Percentiles rank a stretch among this genome's conserved stretches.
Evolutionary conservation across 1,140 invertebrate species (phyloP).

Genomic region (Venturia canescens): DNA sequence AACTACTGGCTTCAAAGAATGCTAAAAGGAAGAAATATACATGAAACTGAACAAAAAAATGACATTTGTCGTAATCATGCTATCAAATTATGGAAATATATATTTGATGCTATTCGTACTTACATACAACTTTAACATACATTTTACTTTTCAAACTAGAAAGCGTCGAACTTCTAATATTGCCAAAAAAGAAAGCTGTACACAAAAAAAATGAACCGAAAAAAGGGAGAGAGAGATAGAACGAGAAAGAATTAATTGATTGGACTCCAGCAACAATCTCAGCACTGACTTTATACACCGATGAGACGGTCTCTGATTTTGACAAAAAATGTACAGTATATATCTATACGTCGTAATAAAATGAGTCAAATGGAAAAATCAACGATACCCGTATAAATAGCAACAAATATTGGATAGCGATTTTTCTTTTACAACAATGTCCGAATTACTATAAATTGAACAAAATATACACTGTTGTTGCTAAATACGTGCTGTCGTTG

Average conservation of each 20-base stretch:
- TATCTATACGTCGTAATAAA: constrained; percentile 19
- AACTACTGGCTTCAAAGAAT: no score
- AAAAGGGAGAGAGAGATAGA: constrained; percentile 16
- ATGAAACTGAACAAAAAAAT: background rate
- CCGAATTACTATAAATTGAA: constrained; percentile 1
- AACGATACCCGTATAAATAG: background rate
- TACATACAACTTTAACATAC: background rate
- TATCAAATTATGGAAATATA: background rate
- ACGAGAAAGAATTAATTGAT: background rate
- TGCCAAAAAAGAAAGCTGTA: background rate
- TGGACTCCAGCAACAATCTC: constrained; percentile 20
- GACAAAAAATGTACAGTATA: constrained; percentile 38
- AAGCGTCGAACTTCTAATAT: background rate
- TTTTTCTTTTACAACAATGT: constrained; percentile 8
- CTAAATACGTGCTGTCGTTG: background rate
- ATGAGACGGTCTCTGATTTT: constrained; percentile 8
- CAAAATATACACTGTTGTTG: background rate
- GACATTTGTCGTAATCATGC: background rate
- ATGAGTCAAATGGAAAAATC: background rate
- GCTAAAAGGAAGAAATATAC: no score
- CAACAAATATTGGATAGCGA: background rate
- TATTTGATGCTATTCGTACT: background rate
- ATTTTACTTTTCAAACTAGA: background rate
- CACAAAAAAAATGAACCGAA: background rate
- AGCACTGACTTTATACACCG: constrained; percentile 6